Conservation (phyloP, 23 tunicate genomes). For the Botrylloides violaceus region DNA sequence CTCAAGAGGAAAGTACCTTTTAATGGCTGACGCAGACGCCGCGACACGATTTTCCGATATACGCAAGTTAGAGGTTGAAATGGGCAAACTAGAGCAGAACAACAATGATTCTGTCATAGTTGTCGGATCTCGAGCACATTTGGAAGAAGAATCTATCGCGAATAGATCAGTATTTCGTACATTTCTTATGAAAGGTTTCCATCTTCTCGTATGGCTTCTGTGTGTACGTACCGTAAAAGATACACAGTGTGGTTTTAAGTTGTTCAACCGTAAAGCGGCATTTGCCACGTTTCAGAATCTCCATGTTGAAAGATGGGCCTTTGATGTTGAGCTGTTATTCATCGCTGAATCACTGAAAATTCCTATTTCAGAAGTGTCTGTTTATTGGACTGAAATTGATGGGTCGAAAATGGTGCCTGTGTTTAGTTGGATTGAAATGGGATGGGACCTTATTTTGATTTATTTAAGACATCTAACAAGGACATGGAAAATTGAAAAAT, state of each 20-base stretch:
- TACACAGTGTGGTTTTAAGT: constrained; percentile 91
- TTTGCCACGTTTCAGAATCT: constrained; percentile 39
- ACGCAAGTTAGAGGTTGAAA: constrained; percentile 39
- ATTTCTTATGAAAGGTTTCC: constrained; percentile 90
- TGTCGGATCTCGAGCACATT: constrained; percentile 93
- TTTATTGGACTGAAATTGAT: constrained; percentile 83
- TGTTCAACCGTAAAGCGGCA: constrained; percentile 73
- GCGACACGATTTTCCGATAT: constrained; percentile 84
- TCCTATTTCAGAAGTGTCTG: constrained; percentile 85
- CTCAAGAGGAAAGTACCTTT: constrained; percentile 61
- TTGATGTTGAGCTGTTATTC: constrained; percentile 83
- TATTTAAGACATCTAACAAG: constrained; percentile 52
- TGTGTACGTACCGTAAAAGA: constrained; percentile 79
- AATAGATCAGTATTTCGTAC: constrained; percentile 74
- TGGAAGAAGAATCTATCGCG: constrained; percentile 86
- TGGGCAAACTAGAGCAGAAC: constrained; percentile 30
- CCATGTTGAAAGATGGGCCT: constrained; percentile 95
- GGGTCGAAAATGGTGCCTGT: constrained; percentile 93
- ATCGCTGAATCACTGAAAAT: constrained; percentile 70
- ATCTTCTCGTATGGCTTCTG: constrained; percentile 75
- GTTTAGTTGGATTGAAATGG: constrained; percentile 92
- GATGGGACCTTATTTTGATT: constrained; percentile 64
- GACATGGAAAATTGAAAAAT: constrained; percentile 59
- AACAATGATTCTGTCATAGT: constrained; percentile 36
- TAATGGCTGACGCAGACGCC: constrained; percentile 92